These are phyloP conservation scores for Epinotia ramella DNA, from an alignment of 2,888 invertebrate species.

Conservation along the genomic window DNA sequence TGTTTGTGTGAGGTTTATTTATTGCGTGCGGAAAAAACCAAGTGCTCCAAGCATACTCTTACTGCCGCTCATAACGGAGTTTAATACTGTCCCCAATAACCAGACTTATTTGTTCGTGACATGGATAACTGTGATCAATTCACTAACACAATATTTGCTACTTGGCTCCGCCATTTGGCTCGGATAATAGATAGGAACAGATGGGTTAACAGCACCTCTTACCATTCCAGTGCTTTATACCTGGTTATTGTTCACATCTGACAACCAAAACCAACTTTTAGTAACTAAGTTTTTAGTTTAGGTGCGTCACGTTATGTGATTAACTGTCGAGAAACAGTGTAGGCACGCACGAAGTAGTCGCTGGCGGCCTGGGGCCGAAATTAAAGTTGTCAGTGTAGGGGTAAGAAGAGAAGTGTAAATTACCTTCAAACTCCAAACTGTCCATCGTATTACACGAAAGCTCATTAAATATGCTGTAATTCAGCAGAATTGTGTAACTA, in stretches of 20 bases:
- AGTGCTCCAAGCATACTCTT: conserved; percentile 57
- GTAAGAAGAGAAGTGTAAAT: too few species aligned
- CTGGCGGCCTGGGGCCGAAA: too few species aligned
- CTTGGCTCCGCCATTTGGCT: conserved; percentile 17
- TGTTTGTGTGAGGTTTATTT: conserved; percentile 47
- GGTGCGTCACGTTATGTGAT: neutral
- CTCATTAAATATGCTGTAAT: too few species aligned
- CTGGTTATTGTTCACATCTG: too few species aligned
- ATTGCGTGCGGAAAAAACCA: conserved; percentile 65
- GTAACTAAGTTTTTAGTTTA: neutral
- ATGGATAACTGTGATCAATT: conserved; percentile 42
- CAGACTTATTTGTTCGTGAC: conserved; percentile 52
- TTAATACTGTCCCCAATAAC: conserved; percentile 66
- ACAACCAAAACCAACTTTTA: neutral
- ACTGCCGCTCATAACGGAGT: conserved; percentile 66
- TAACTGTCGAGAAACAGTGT: neutral
- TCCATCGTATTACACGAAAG: too few species aligned
- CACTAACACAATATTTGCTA: conserved; percentile 35
- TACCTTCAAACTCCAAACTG: too few species aligned
- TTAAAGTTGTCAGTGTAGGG: too few species aligned
- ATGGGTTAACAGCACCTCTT: neutral
- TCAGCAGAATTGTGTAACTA: too few species aligned
- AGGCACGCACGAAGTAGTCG: too few species aligned
- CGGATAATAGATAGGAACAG: conserved; percentile 6
- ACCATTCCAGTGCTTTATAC: too few species aligned